phyloP scores from a whole-genome alignment of 1,140 invertebrate genomes.

The Scylla paramamosain region DNA sequence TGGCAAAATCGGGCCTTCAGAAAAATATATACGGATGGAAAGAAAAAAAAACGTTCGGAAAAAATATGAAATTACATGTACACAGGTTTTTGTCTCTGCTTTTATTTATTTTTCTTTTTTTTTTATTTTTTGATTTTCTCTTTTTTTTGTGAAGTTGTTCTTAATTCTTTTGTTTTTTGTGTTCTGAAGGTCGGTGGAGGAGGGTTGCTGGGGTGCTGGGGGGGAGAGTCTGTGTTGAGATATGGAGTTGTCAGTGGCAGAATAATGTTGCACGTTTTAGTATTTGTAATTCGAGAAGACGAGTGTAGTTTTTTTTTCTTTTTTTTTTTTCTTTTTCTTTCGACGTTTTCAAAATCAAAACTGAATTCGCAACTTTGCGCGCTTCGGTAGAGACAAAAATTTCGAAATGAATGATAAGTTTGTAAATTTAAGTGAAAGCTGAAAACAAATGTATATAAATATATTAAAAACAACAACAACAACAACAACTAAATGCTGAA shows the following conservation, averaged over 20 bases:
- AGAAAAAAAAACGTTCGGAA: neutral
- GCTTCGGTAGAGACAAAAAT: too few species aligned
- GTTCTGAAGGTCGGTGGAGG: too few species aligned
- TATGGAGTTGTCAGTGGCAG: conserved; percentile 52
- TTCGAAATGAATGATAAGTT: too few species aligned
- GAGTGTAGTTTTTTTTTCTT: neutral
- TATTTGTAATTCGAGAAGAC: too few species aligned
- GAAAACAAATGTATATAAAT: too few species aligned
- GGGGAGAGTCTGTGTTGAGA: neutral
- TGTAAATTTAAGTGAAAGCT: too few species aligned
- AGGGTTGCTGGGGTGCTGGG: neutral
- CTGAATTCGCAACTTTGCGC: too few species aligned
- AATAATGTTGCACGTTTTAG: conserved; percentile 23
- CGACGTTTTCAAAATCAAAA: neutral
- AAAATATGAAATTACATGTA: conserved; percentile 47
- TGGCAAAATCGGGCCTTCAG: neutral
- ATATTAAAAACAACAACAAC: too few species aligned
- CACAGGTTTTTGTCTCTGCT: conserved; percentile 17
- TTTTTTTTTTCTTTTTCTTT: neutral
- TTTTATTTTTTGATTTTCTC: neutral
- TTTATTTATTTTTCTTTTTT: neutral
- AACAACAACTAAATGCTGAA: neutral
- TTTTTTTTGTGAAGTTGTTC: neutral
- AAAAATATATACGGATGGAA: neutral
- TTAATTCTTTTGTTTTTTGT: neutral